phyloP scores from a whole-genome alignment of 2,113 vertebrate species.

The Phoxinus phoxinus region DNA sequence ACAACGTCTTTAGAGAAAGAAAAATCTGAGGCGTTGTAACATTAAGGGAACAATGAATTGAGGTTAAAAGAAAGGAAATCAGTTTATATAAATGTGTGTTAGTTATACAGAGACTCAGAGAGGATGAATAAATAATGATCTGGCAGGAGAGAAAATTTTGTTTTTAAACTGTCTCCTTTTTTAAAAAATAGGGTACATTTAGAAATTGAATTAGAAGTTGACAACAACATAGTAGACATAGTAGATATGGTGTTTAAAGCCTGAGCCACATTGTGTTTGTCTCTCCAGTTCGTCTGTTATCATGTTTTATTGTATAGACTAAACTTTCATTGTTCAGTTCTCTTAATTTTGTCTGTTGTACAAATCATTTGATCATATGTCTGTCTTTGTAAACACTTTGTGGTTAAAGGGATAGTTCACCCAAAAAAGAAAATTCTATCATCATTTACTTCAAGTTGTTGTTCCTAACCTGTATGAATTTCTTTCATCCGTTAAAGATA shows the following conservation, averaged over 20 bases:
- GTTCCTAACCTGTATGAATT: too few species aligned
- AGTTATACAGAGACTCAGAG: slow-evolving; percentile 17
- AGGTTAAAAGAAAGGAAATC: slow-evolving; percentile 29
- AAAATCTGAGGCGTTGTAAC: slow-evolving; percentile 32
- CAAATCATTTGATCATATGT: slow-evolving; percentile 22
- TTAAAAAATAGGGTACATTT: background rate
- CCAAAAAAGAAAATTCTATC: too few species aligned
- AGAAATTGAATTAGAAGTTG: background rate
- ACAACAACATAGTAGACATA: background rate
- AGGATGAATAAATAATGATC: slow-evolving; percentile 20
- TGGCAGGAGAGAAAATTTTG: background rate
- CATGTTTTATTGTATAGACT: slow-evolving; percentile 30
- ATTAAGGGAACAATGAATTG: slow-evolving; percentile 35
- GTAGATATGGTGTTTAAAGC: slow-evolving; percentile 1
- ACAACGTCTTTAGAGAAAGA: slow-evolving; percentile 16
- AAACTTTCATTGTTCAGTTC: slow-evolving; percentile 10
- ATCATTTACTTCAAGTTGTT: too few species aligned
- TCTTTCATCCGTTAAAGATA: too few species aligned
- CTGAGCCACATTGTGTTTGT: slow-evolving; percentile 10
- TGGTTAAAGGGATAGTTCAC: background rate
- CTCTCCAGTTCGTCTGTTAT: background rate
- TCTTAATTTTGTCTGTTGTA: slow-evolving; percentile 14
- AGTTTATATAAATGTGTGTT: slow-evolving; percentile 2
- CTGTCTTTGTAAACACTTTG: background rate
- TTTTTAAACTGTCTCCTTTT: slow-evolving; percentile 9